Evolutionary conservation across 2,113 vertebrate species (phyloP), one percentile per base, ranked within the genome.

Genomic region (Lynx canadensis): DNA sequence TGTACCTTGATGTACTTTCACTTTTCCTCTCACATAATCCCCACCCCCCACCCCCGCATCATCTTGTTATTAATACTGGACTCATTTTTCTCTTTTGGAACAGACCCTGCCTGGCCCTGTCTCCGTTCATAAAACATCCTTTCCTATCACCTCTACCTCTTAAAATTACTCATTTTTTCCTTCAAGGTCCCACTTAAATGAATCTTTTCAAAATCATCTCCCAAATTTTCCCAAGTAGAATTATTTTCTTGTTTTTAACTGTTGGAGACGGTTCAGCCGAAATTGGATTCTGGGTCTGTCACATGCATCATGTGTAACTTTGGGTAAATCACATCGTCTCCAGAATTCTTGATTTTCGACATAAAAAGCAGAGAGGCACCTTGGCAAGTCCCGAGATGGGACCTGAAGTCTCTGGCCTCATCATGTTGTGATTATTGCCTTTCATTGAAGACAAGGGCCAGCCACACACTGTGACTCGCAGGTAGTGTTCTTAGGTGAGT

Each of bases 341-440:
- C n/a, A 55, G 41, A 27, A 55, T 25, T 68, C 63, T 81, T 15
- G 25, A 19, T 29, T 41, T 48, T 80, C 52, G 31, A 38, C 21
- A 36, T 16, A 68, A 23, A 68, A 68, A 55, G 29, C 45, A 68
- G 18, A 7, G n/a, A 55, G 63, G 25, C n/a, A 8, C 25, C 38
- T 1, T 6, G 2, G 45, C 25, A 66, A 31, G 10, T 50, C 33
- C 45, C 0, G 5, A 60, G 4, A 1, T 14, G 50, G n/a, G 12
- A 52, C 74, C 31, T 18, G 65, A 25, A 57, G 36, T 2, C 60
- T 36, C 38, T 33, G 25, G 4, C 76, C 33, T 31, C 48, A 33
- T 52, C 16, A 1, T 15, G 45, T 13, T 52, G 1, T 23, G 8
- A 16, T 7, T 57, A 5, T 14, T 4, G 2, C 50, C 29, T 16